Percentiles rank a stretch among this genome's conserved stretches.
phyloP scores from a whole-genome alignment of 2,797 vertebrate genomes.

The Acipenser ruthenus region DNA sequence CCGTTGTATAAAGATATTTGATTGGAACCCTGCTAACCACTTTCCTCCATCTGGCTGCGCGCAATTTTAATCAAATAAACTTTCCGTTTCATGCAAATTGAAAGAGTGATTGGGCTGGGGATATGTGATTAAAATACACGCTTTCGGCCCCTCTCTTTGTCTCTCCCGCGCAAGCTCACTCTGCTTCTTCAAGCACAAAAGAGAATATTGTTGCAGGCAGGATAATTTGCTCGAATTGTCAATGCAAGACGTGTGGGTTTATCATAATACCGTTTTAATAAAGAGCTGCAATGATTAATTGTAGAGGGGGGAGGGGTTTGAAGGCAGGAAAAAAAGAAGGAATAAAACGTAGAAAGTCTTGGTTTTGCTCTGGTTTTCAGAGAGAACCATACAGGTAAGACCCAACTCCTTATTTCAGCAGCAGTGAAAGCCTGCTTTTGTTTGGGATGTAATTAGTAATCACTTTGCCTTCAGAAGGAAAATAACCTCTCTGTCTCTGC shows the following conservation, averaged over 20 bases:
- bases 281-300: not conserved
- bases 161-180: not conserved
- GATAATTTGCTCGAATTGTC: slow-evolving; percentile 1
- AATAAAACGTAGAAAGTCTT: not conserved
- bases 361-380: not conserved
- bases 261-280: slow-evolving; percentile 7
- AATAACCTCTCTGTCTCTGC: slow-evolving; percentile 17
- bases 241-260: slow-evolving; percentile 6
- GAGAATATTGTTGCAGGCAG: not conserved
- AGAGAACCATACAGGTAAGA: not conserved
- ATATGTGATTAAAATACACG: not conserved
- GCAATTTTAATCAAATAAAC: not conserved
- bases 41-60: not conserved
- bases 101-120: not conserved
- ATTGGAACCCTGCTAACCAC: not conserved
- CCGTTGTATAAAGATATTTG: too few species aligned
- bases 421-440: slow-evolving; percentile 16
- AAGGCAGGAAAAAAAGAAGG: not conserved
- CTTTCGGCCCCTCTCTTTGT: not conserved
- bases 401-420: not conserved
- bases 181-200: not conserved
- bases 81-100: not conserved
- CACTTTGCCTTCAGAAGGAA: slow-evolving; percentile 34
- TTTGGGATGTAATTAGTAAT: slow-evolving; percentile 61
- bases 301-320: not conserved